Evolutionary conservation across 2,888 invertebrate genomes (phyloP).

Genomic region (Cinara cedri): DNA sequence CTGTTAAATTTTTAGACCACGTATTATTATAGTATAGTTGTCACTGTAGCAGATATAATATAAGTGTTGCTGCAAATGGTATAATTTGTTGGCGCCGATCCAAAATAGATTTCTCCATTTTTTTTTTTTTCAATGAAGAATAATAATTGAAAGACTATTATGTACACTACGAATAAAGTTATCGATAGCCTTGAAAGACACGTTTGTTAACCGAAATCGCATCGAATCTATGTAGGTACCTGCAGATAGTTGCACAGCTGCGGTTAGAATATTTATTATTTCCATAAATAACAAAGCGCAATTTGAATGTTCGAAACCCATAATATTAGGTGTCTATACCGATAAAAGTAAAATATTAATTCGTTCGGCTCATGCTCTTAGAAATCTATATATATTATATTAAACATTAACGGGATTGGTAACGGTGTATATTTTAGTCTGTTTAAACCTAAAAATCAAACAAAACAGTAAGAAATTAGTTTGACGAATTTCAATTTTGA

Average conservation of each 20-base stretch:
- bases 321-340: too few relatives aligned
- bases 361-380: too few relatives aligned
- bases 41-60: background rate
- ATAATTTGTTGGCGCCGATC: constrained; percentile 29
- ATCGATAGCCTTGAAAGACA: constrained; percentile 32
- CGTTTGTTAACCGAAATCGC: constrained; percentile 22
- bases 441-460: too few relatives aligned
- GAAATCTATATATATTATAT: too few relatives aligned
- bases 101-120: constrained; percentile 27
- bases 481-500: too few relatives aligned
- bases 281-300: too few relatives aligned
- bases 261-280: too few relatives aligned
- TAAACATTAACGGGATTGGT: too few relatives aligned
- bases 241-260: background rate
- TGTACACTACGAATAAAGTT: background rate
- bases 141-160: background rate
- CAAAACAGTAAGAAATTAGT: too few relatives aligned
- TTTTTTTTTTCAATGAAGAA: constrained; percentile 9
- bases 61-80: background rate
- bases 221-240: background rate
- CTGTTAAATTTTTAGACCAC: constrained; percentile 16
- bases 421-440: too few relatives aligned
- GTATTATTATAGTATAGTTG: background rate
- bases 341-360: too few relatives aligned
- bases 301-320: too few relatives aligned